Conservation (phyloP, 2,113 vertebrate species). For the Heterocephalus glaber region DNA sequence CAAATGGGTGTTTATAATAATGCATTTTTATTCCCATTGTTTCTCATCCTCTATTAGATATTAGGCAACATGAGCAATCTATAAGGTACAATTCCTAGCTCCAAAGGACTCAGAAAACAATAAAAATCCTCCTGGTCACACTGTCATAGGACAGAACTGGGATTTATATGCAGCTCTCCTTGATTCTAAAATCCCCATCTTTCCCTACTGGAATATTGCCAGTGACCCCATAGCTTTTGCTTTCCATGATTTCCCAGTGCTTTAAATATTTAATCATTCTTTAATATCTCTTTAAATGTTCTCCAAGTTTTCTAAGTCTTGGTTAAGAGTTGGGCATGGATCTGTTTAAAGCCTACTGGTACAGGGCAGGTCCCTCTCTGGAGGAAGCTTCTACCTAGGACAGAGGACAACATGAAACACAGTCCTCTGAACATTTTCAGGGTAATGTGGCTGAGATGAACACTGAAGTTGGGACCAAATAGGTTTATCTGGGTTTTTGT, state of each 20-base stretch:
- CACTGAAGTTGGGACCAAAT: background rate
- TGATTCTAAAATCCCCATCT: background rate
- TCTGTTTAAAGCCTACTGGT: background rate
- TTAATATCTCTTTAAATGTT: background rate
- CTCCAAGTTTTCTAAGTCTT: background rate
- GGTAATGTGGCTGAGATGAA: background rate
- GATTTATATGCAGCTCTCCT: background rate
- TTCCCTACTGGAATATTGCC: background rate
- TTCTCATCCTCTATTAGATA: background rate
- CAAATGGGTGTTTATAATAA: background rate
- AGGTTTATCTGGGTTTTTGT: background rate
- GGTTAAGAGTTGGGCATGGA: background rate
- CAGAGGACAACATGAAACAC: background rate
- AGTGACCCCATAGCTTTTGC: background rate
- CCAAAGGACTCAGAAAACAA: background rate
- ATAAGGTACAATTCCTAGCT: background rate
- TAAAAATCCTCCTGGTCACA: background rate
- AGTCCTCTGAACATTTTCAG: background rate
- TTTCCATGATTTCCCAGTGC: background rate
- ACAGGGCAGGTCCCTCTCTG: background rate
- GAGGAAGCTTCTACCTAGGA: background rate
- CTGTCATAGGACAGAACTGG: background rate
- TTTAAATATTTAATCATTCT: conserved; percentile 5
- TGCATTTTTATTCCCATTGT: background rate
- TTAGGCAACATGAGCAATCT: background rate